Evolutionary conservation across 2,113 vertebrate genomes (phyloP).

Genomic region (Hyaena hyaena): DNA sequence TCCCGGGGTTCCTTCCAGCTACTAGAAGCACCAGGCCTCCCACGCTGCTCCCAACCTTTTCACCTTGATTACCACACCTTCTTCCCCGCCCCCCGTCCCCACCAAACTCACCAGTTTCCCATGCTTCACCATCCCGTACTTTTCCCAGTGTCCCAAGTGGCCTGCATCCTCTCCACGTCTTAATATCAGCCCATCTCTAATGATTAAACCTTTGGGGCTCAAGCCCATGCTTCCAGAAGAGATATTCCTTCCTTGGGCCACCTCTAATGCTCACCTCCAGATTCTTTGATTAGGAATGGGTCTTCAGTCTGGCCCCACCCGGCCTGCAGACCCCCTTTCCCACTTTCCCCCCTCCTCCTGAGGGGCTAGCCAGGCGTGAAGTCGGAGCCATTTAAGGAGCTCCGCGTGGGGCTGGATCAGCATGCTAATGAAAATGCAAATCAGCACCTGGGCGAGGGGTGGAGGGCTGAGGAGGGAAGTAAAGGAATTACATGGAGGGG

Average conservation of each 20-base stretch:
- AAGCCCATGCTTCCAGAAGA: background rate
- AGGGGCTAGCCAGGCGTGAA: conserved; percentile 43
- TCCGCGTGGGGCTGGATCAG: background rate
- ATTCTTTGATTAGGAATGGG: background rate
- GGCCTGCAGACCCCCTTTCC: background rate
- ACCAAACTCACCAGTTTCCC: background rate
- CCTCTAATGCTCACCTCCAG: background rate
- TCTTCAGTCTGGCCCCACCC: background rate
- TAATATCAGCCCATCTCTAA: background rate
- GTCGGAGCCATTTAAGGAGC: conserved; percentile 47
- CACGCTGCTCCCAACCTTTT: background rate
- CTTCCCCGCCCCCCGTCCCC: background rate
- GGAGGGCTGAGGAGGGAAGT: background rate
- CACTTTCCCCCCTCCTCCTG: background rate
- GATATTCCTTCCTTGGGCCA: background rate
- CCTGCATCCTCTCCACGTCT: background rate
- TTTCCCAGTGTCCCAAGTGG: background rate
- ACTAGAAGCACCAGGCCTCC: background rate
- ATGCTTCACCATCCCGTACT: background rate
- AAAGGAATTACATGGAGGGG: background rate
- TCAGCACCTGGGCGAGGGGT: conserved; percentile 29
- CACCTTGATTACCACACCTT: background rate
- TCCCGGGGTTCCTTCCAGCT: background rate
- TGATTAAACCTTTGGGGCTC: background rate
- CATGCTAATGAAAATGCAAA: conserved; percentile 73